Percentiles rank a stretch among this genome's conserved stretches.
Evolutionary conservation across 2,888 invertebrate species (phyloP).

Genomic region (Papilio gigon): DNA sequence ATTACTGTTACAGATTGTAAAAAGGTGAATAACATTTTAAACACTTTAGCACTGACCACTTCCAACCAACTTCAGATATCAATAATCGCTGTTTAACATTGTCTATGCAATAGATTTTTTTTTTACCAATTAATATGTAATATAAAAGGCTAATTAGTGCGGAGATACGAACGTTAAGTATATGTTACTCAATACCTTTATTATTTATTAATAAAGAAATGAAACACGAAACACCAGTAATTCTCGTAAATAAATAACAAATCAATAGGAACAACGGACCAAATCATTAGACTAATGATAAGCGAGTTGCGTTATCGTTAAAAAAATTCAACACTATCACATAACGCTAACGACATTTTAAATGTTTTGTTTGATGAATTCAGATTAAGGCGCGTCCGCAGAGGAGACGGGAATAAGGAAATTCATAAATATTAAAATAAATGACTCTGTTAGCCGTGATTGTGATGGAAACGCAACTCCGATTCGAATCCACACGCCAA

Average conservation of each 20-base stretch:
- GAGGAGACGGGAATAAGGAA: conserved; percentile 29
- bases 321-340: conserved; percentile 36
- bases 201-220: too few species aligned
- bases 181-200: not conserved
- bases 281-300: conserved; percentile 15
- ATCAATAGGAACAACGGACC: conserved; percentile 2
- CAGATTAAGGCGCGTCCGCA: conserved; percentile 19
- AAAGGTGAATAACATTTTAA: not conserved
- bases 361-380: conserved; percentile 34
- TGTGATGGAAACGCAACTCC: conserved; percentile 28
- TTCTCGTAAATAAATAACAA: not conserved
- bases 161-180: too few species aligned
- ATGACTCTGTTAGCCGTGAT: conserved; percentile 39
- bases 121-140: too few species aligned
- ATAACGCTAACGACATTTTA: conserved; percentile 38
- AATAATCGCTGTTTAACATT: too few species aligned
- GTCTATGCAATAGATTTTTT: too few species aligned
- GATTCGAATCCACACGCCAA: conserved; percentile 16
- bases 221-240: not conserved
- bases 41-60: not conserved
- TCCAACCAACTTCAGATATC: too few species aligned
- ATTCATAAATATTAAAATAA: conserved; percentile 41
- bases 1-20: not conserved
- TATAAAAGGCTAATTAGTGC: too few species aligned
- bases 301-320: conserved; percentile 26